These are phyloP conservation scores for Porites rus DNA, from an alignment of 92 coral and sea anemone species.

Conservation along the genomic window DNA sequence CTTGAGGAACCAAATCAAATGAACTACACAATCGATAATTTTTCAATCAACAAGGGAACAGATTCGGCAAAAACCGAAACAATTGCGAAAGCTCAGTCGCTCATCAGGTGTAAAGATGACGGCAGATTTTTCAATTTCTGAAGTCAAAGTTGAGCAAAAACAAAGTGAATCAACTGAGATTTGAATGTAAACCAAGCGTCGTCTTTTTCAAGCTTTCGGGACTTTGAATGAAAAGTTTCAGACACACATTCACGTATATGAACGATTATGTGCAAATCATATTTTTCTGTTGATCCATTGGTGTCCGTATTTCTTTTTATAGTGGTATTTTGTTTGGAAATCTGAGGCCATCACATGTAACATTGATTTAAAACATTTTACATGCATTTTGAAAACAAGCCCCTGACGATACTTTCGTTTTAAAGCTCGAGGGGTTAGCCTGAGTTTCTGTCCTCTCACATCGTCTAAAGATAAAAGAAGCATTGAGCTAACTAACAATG, in stretches of 20 bases:
- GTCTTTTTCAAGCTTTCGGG: neutral
- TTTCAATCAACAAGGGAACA: neutral
- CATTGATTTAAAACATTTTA: neutral
- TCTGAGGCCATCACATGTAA: neutral
- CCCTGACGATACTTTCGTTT: conserved; percentile 21
- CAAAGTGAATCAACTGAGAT: neutral
- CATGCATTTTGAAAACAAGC: neutral
- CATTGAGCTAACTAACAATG: neutral
- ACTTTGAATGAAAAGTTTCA: neutral
- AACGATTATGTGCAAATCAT: neutral
- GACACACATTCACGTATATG: neutral
- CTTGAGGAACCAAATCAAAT: neutral
- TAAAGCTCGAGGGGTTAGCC: conserved; percentile 29
- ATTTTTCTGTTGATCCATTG: neutral
- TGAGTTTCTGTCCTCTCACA: conserved; percentile 9
- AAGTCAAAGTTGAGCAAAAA: neutral
- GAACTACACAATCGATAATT: neutral
- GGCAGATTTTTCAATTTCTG: neutral
- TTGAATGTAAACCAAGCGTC: neutral
- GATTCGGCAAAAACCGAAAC: neutral
- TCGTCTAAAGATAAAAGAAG: conserved; percentile 5
- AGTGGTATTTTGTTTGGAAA: too few species aligned
- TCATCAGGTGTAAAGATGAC: neutral
- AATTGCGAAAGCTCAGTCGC: neutral
- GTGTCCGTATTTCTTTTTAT: too few species aligned